These are phyloP conservation scores for Molothrus ater DNA, from an alignment of 2,797 vertebrate species.

Conservation along the genomic window DNA sequence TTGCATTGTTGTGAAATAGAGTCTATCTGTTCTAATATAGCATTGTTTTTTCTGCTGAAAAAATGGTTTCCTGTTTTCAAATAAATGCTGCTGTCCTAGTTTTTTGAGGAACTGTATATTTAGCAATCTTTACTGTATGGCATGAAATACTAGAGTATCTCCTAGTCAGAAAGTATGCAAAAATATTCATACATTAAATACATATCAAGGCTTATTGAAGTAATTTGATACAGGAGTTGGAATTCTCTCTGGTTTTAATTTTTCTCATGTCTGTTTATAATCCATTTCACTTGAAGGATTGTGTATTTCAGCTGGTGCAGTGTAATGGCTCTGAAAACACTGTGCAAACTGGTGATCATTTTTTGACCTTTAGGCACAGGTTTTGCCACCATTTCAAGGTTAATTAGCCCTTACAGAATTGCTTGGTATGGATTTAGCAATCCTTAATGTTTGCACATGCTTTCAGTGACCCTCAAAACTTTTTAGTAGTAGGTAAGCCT, in stretches of 20 bases:
- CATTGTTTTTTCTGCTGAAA: slow-evolving; percentile 34
- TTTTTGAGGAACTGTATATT: slow-evolving; percentile 25
- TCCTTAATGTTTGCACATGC: background rate
- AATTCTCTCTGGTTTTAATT: background rate
- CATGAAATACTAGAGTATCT: slow-evolving; percentile 14
- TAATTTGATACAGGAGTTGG: background rate
- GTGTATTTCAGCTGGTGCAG: background rate
- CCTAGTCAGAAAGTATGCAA: background rate
- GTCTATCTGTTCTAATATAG: slow-evolving; percentile 31
- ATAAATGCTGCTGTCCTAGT: slow-evolving; percentile 36
- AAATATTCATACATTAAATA: slow-evolving; percentile 11
- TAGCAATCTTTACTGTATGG: slow-evolving; percentile 22
- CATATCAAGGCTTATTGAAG: background rate
- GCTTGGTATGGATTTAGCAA: background rate
- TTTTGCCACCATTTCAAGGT: background rate
- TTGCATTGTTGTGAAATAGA: slow-evolving; percentile 58
- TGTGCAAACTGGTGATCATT: background rate
- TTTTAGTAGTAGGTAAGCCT: background rate
- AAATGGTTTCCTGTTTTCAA: slow-evolving; percentile 52
- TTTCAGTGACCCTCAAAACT: background rate
- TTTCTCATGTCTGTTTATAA: background rate
- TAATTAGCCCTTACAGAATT: background rate
- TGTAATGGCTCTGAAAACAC: background rate
- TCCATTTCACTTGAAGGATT: background rate
- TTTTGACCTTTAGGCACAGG: background rate